Evolutionary conservation across 2,888 invertebrate species (phyloP).

Genomic region (Pseudococcus jackbeardsleyi): DNA sequence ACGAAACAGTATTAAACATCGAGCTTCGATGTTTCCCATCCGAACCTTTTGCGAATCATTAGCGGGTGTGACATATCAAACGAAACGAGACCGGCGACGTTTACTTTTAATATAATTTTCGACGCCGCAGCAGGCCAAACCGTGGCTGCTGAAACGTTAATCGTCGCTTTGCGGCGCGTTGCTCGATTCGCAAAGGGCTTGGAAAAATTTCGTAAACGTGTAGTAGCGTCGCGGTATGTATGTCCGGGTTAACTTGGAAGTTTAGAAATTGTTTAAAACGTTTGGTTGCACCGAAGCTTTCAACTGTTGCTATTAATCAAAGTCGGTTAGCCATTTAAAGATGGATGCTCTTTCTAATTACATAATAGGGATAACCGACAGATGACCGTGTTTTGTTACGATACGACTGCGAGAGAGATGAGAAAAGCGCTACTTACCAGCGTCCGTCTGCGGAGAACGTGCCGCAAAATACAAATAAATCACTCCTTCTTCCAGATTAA

Average conservation of each 20-base stretch:
- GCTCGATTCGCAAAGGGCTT: conserved; percentile 16
- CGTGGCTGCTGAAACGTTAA: conserved; percentile 7
- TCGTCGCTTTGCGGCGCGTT: conserved; percentile 8
- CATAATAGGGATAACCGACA: conserved; percentile 56
- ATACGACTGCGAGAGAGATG: too few relatives aligned
- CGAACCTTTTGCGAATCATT: background rate
- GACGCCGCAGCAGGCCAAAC: background rate
- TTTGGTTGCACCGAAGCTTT: conserved; percentile 49
- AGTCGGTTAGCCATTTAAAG: conserved; percentile 62
- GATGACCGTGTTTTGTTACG: conserved; percentile 51
- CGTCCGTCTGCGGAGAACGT: conserved; percentile 58
- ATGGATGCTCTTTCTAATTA: conserved; percentile 62
- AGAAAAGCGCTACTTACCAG: conserved; percentile 22
- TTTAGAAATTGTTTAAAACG: conserved; percentile 49
- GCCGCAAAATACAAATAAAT: conserved; percentile 59
- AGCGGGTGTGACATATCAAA: conserved; percentile 21
- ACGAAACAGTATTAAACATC: background rate
- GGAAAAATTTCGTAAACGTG: conserved; percentile 5
- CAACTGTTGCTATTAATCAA: conserved; percentile 64
- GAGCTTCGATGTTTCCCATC: background rate
- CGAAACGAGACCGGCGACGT: background rate
- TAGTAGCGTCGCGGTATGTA: background rate
- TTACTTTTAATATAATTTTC: conserved; percentile 51
- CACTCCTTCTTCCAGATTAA: conserved; percentile 44
- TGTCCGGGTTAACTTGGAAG: conserved; percentile 26